These are phyloP conservation scores for Dynastes maya DNA, from an alignment of 2,888 invertebrate genomes.

Conservation along the genomic window DNA sequence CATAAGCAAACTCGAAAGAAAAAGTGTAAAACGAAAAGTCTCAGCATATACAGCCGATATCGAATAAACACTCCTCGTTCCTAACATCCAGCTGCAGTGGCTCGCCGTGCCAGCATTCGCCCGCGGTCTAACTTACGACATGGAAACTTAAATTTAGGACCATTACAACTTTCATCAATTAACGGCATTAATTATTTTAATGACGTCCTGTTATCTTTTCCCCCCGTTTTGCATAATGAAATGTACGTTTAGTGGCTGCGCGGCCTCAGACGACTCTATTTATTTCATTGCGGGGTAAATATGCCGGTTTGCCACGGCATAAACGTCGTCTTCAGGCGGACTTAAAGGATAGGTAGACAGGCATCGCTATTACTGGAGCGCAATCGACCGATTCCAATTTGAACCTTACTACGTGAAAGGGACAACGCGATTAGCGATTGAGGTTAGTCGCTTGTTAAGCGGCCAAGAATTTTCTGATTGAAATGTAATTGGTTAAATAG, in stretches of 20 bases:
- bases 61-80: slow-evolving; percentile 19
- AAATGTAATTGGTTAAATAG: too few species aligned
- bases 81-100: slow-evolving; percentile 7
- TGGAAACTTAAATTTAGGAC: slow-evolving; percentile 41
- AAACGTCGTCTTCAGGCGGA: slow-evolving; percentile 35
- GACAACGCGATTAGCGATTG: slow-evolving; percentile 19
- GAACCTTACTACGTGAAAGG: slow-evolving; percentile 32
- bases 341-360: slow-evolving; percentile 39
- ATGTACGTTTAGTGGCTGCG: slow-evolving; percentile 41
- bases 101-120: slow-evolving; percentile 10
- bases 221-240: slow-evolving; percentile 46
- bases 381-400: slow-evolving; percentile 44
- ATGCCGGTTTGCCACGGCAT: slow-evolving; percentile 46
- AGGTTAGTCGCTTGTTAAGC: slow-evolving; percentile 23
- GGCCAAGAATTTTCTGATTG: neutral
- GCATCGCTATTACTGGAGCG: slow-evolving; percentile 19
- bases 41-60: neutral
- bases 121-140: slow-evolving; percentile 39
- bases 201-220: slow-evolving; percentile 45
- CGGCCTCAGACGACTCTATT: slow-evolving; percentile 44
- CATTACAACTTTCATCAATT: slow-evolving; percentile 50
- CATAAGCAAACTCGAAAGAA: too few species aligned
- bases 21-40: too few species aligned
- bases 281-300: slow-evolving; percentile 45
- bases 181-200: slow-evolving; percentile 50